Percentiles rank a stretch among this genome's conserved stretches.
phyloP scores from a whole-genome alignment of 2,888 invertebrate genomes.

The Xestia rhomboidea region DNA sequence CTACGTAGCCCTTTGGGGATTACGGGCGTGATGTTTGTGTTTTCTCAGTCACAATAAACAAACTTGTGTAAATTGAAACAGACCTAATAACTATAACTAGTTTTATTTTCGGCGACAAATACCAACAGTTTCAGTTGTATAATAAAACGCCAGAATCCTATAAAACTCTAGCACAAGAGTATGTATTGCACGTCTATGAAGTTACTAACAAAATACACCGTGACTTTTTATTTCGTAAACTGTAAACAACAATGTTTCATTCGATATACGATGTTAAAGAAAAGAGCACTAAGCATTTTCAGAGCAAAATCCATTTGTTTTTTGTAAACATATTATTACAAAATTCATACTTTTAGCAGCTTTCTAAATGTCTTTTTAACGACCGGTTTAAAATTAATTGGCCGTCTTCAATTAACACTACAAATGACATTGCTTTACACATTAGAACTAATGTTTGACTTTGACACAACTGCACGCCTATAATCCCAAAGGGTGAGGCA shows the following conservation, averaged over 20 bases:
- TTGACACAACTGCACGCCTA: background rate
- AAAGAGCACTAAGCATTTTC: background rate
- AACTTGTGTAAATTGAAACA: slow-evolving; percentile 5
- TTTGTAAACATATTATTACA: background rate
- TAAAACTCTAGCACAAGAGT: background rate
- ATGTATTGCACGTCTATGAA: background rate
- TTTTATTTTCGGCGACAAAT: slow-evolving; percentile 29
- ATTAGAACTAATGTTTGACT: background rate
- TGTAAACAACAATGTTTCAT: background rate
- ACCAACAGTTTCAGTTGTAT: background rate
- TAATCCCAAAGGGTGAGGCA: too few species aligned
- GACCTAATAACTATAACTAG: background rate
- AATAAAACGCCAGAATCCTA: slow-evolving; percentile 11
- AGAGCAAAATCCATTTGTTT: background rate
- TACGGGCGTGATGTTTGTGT: too few species aligned
- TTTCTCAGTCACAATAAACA: background rate
- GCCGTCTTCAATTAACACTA: background rate
- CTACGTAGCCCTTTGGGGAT: too few species aligned
- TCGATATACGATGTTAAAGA: background rate
- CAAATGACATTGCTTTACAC: background rate
- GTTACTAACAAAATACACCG: background rate
- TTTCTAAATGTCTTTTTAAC: background rate
- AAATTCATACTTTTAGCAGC: background rate
- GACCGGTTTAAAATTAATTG: too few species aligned
- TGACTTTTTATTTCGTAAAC: slow-evolving; percentile 10